Percentiles rank a stretch among this genome's conserved stretches.
These are phyloP conservation scores for Aphelocoma californica DNA, from an alignment of 2,797 vertebrate genomes.

Conservation along the genomic window DNA sequence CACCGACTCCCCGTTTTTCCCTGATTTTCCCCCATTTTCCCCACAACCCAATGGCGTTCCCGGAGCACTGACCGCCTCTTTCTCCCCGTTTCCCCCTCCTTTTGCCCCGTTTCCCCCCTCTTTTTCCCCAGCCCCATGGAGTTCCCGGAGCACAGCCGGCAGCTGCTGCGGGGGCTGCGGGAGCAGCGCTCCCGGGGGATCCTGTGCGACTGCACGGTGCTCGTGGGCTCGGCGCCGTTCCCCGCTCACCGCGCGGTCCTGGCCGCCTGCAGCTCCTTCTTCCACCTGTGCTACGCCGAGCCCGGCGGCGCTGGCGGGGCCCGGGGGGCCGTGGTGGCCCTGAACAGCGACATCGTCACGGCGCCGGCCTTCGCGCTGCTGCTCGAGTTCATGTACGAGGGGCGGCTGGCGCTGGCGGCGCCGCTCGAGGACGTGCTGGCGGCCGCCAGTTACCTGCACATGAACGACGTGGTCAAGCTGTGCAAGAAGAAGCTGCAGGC, in stretches of 20 bases:
- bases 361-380: conserved; percentile 89
- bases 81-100: not conserved
- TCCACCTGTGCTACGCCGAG: conserved; percentile 95
- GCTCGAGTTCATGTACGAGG: conserved; percentile 94
- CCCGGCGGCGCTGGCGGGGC: conserved; percentile 52
- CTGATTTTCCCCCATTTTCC: not conserved
- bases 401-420: conserved; percentile 81
- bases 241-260: conserved; percentile 89
- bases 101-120: too few relatives aligned
- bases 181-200: conserved; percentile 92
- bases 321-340: conserved; percentile 75
- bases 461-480: conserved; percentile 95
- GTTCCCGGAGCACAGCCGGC: conserved; percentile 92
- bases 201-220: conserved; percentile 91
- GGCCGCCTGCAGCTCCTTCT: conserved; percentile 93
- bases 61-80: not conserved
- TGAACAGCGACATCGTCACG: conserved; percentile 93
- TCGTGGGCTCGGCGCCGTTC: conserved; percentile 87
- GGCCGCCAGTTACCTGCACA: conserved; percentile 94
- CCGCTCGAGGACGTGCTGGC: conserved; percentile 92
- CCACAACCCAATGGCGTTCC: not conserved
- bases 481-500: conserved; percentile 90
- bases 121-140: conserved; percentile 78
- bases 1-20: not conserved
- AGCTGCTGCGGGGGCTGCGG: conserved; percentile 86